A percentile compares a stretch with the other conserved stretches of the same genome.
These are phyloP conservation scores for Sebastes kiyomatsui DNA, from an alignment of 2,797 vertebrate genomes.

Conservation along the genomic window DNA sequence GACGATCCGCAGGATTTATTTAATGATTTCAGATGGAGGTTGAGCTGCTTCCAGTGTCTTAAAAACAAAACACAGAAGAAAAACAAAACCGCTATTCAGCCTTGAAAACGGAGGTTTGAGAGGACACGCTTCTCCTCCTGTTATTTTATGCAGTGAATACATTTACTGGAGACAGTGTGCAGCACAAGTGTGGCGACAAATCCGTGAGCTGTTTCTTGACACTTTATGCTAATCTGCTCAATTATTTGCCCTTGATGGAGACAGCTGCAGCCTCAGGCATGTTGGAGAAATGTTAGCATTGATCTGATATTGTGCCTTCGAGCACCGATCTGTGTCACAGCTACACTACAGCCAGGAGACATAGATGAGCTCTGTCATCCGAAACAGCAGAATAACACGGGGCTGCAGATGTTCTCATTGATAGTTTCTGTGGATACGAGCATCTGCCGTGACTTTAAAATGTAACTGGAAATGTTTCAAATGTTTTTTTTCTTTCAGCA, in stretches of 20 bases:
- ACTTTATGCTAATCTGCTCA: conserved; percentile 48
- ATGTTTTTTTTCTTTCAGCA: neutral
- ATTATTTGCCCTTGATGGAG: conserved; percentile 53
- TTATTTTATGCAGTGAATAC: conserved; percentile 11
- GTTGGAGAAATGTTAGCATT: conserved; percentile 21
- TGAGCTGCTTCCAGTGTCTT: neutral
- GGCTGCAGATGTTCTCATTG: conserved; percentile 10
- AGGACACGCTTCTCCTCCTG: neutral
- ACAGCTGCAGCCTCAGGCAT: conserved; percentile 43
- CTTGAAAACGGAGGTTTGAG: neutral
- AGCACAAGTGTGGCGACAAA: conserved; percentile 19
- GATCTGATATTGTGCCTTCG: conserved; percentile 23
- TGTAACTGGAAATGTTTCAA: neutral
- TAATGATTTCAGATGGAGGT: conserved; percentile 9
- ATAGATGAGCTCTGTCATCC: conserved; percentile 9
- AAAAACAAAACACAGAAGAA: neutral
- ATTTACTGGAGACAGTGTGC: conserved; percentile 11
- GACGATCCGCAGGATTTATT: conserved; percentile 13
- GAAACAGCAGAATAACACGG: neutral
- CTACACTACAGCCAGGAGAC: neutral
- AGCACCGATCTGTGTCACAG: conserved; percentile 1
- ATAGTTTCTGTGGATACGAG: neutral
- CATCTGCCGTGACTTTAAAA: neutral
- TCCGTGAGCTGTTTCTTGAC: conserved; percentile 19
- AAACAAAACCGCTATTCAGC: neutral